Conservation (phyloP, 1,140 invertebrate species). For the Drosophila willistoni region DNA sequence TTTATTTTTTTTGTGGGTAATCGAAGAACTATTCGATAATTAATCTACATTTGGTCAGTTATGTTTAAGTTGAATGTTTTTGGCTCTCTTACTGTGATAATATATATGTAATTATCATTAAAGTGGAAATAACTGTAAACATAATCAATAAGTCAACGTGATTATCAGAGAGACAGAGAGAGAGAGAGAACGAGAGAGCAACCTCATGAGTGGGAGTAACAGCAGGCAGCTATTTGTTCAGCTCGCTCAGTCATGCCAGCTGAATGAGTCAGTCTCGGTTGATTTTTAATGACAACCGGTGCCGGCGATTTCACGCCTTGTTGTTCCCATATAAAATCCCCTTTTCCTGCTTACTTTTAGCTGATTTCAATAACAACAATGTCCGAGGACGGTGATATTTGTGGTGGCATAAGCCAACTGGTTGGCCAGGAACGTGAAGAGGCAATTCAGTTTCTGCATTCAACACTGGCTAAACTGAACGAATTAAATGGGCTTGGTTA, state of each 20-base stretch:
- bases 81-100: no score
- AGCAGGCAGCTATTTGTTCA: conserved; percentile 3
- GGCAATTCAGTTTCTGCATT: conserved; percentile 33
- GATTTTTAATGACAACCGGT: neutral
- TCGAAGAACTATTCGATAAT: neutral
- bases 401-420: conserved; percentile 30
- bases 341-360: neutral
- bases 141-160: neutral
- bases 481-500: conserved; percentile 47
- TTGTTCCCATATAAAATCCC: neutral
- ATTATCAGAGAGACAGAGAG: neutral
- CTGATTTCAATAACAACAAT: conserved; percentile 17
- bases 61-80: neutral
- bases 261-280: neutral
- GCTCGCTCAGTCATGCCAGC: neutral
- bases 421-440: conserved; percentile 25
- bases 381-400: conserved; percentile 4
- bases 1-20: no score
- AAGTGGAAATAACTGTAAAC: neutral
- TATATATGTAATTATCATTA: neutral
- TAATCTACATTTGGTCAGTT: neutral
- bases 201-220: no score
- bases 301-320: neutral
- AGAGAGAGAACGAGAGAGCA: neutral
- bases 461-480: conserved; percentile 37